These are phyloP conservation scores for Parotia lawesii DNA, from an alignment of 2,113 vertebrate species.

Conservation along the genomic window DNA sequence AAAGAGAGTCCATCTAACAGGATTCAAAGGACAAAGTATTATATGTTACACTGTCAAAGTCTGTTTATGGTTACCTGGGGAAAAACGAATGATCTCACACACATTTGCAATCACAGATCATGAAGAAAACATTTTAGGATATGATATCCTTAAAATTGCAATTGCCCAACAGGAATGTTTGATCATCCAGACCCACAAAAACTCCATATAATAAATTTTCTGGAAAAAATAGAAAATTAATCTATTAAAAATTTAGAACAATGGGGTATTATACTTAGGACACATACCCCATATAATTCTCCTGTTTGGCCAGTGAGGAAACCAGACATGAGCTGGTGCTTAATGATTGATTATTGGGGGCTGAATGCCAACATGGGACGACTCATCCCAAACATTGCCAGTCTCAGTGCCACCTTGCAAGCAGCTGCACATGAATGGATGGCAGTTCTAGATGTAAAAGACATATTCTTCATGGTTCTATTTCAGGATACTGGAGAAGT, in stretches of 20 bases:
- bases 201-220: background rate
- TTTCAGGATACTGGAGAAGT: background rate
- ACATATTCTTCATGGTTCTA: background rate
- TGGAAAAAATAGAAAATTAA: background rate
- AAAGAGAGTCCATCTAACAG: background rate
- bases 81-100: background rate
- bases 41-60: background rate
- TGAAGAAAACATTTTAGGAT: background rate
- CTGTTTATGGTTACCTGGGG: background rate
- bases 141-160: background rate
- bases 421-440: background rate
- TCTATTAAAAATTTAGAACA: background rate
- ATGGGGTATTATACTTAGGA: background rate
- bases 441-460: background rate
- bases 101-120: background rate
- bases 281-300: background rate
- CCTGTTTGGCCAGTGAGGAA: background rate
- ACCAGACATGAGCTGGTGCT: rapidly evolving
- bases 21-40: background rate
- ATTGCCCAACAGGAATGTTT: background rate
- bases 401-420: background rate
- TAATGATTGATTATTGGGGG: background rate
- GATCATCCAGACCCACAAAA: background rate
- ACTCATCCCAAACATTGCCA: background rate
- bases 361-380: background rate